Evolutionary conservation across 2,888 invertebrate genomes (phyloP).

Genomic region (Julus scanicus): DNA sequence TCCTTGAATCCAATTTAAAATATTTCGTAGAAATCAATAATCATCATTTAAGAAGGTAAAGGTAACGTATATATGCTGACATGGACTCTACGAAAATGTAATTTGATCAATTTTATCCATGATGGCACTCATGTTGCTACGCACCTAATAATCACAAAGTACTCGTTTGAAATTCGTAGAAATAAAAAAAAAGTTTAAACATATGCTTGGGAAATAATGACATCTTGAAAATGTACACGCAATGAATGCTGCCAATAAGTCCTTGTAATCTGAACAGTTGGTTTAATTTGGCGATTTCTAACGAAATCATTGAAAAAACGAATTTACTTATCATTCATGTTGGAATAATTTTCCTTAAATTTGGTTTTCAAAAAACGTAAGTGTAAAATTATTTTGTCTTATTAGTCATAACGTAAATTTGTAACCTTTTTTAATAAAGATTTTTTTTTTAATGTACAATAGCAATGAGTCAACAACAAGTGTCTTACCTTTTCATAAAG

Average conservation of each 20-base stretch:
- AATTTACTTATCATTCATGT: too few relatives aligned
- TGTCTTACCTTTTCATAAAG: too few relatives aligned
- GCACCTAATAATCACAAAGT: neutral
- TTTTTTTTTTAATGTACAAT: too few relatives aligned
- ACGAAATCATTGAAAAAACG: neutral
- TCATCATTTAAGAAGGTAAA: neutral
- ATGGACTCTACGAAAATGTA: neutral
- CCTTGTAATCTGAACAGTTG: neutral
- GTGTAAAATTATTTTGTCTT: too few relatives aligned
- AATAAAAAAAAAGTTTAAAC: neutral
- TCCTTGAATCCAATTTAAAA: neutral
- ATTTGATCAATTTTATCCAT: slow-evolving; percentile 6
- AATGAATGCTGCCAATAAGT: neutral
- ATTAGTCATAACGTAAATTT: too few relatives aligned
- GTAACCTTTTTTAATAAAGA: too few relatives aligned
- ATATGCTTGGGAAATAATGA: neutral
- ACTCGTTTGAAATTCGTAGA: neutral
- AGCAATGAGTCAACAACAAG: too few relatives aligned
- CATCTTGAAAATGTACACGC: neutral
- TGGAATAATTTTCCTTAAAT: too few relatives aligned
- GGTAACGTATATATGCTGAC: neutral
- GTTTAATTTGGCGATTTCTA: neutral
- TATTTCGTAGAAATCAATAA: neutral
- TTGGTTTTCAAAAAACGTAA: too few relatives aligned
- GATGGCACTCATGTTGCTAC: neutral